These are phyloP conservation scores for Staurois parvus DNA, from an alignment of 2,797 vertebrate species.

Conservation along the genomic window DNA sequence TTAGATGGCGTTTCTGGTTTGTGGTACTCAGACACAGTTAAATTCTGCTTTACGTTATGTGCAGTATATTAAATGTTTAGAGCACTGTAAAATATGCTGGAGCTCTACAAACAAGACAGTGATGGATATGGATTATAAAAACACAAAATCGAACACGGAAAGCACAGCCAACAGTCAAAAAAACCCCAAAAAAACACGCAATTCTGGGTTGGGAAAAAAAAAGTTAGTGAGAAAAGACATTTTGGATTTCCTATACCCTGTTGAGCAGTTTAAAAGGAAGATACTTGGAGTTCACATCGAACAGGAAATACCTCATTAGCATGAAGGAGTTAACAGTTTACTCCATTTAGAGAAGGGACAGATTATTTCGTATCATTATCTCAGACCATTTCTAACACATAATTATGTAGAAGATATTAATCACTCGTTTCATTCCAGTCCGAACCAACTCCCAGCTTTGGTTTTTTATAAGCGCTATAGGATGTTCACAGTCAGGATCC, in stretches of 20 bases:
- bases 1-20: too few relatives aligned
- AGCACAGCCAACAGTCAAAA: background rate
- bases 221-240: too few relatives aligned
- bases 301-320: background rate
- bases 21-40: too few relatives aligned
- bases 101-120: too few relatives aligned
- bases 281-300: background rate
- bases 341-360: background rate
- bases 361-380: background rate
- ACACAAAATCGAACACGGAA: background rate
- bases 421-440: background rate
- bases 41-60: too few relatives aligned
- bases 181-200: background rate
- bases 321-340: background rate
- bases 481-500: background rate
- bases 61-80: too few relatives aligned
- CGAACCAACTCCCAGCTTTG: slow-evolving; percentile 11
- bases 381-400: background rate
- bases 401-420: slow-evolving; percentile 19
- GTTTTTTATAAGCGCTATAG: background rate
- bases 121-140: too few relatives aligned
- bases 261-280: background rate
- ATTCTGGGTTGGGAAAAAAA: background rate
- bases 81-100: too few relatives aligned
- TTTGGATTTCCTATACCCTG: background rate